Evolutionary conservation across 2,888 invertebrate genomes (phyloP).

Genomic region (Lymantria monacha): DNA sequence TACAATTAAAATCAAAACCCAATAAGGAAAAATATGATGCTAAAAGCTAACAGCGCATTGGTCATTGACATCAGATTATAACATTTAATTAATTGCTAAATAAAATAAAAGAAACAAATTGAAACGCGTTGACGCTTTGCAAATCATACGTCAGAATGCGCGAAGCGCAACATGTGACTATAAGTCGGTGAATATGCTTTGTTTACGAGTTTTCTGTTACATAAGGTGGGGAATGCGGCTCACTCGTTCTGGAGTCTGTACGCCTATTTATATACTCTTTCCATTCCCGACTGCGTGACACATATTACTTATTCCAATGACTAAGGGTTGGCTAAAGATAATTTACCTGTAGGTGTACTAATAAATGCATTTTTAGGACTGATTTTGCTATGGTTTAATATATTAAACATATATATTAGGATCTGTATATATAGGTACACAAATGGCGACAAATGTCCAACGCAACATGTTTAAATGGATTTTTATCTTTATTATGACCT

Average conservation of each 20-base stretch:
- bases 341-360: conserved; percentile 42
- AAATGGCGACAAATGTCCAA: no score
- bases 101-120: neutral
- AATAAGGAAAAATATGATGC: neutral
- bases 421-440: no score
- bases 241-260: conserved; percentile 51
- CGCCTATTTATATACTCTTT: conserved; percentile 72
- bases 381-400: conserved; percentile 2
- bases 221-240: conserved; percentile 60
- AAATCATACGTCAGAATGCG: conserved; percentile 32
- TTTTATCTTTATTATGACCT: no score
- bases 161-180: conserved; percentile 33
- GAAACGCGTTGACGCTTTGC: neutral
- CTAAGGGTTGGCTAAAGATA: conserved; percentile 62
- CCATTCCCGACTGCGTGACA: conserved; percentile 68
- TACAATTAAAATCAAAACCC: neutral
- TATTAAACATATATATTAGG: no score
- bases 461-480: no score
- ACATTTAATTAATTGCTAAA: neutral
- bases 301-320: conserved; percentile 64
- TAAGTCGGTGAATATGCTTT: conserved; percentile 45
- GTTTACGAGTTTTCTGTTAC: conserved; percentile 70
- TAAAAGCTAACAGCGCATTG: neutral
- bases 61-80: neutral
- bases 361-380: conserved; percentile 29